Evolutionary conservation across 1,140 invertebrate species (phyloP), one percentile per base, ranked within the genome.

Genomic region (Drosophila kurseongensis): DNA sequence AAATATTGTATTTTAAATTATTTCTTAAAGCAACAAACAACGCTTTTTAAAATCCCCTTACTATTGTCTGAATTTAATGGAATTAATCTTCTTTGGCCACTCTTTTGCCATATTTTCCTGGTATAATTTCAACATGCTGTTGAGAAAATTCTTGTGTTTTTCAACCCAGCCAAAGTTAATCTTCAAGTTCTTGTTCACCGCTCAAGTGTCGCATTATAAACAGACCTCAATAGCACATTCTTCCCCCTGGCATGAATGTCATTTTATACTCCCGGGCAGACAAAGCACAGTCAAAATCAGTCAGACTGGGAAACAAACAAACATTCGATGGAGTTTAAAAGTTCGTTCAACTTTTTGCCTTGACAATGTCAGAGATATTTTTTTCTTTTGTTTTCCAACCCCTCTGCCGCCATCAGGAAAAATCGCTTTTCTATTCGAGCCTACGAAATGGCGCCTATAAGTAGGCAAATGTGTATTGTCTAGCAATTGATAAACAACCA

Each of bases 291-390:
- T 69, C 47, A 48, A 71, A 78, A 65, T 61, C 57, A 68, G 63
- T 57, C 61, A 66, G 60, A n/a, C 32, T 38, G 47, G 38, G 51
- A 56, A 69, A 50, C 73, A 76, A 73, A 72, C 65, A 73, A 68
- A 73, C 69, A 73, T 73, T 72, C 69, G 69, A 73, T 73, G 65
- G 67, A 60, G 68, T 61, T 71, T 59, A 61, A 41, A 50, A 62
- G 72, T 74, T 75, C 72, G 60, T 63, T 75, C 69, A 75, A 75
- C 72, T 75, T 66, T 66, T 66, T 2, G 65, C 65, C 61, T 66
- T 68, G 65, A 68, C 65, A 66, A 68, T 68, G 61, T 47, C 61
- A 45, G 61, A 42, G 14, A 32, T 32, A 29, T 66, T 48, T 67
- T 68, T 65, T 29, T 45, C 61, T 66, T 67, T 66, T 67, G 65